Evolutionary conservation across 2,888 invertebrate genomes (phyloP), one percentile per base, ranked within the genome.

Genomic region (Sinopyrophorus schimmeli): DNA sequence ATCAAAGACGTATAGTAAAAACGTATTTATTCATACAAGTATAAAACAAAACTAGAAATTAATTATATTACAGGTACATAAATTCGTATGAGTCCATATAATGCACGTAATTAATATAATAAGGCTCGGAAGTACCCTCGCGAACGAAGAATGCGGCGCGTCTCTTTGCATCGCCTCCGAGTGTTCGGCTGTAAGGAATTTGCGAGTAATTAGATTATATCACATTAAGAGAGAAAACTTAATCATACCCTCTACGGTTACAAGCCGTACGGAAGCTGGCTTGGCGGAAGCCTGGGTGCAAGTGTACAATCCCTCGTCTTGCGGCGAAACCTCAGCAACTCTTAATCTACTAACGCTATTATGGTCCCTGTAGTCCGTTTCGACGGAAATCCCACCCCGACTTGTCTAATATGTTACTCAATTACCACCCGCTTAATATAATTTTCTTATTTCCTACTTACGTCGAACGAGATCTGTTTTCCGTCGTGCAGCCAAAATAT

Each of bases 111-210:
- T 16, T 37, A 26, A 24, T 15, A n/a, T n/a, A n/a, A n/a, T n/a
- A n/a, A n/a, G n/a, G n/a, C n/a, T n/a, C n/a, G n/a, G n/a, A n/a
- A n/a, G n/a, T n/a, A n/a, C 1, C 1, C 4, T 32, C 3, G 2
- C 9, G 11, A 37, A 37, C 5, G 35, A 31, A 9, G 54, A 43
- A 30, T 54, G 28, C 16, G 71, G 68, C 40, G 53, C 69, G 70
- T 84, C 83, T 55, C 82, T 77, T 70, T 83, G 84, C 84, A 84
- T 84, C 48, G 81, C 80, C 67, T 83, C 84, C 62, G 76, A 74
- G 51, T 74, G 76, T 63, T 78, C 78, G 38, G 73, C 79, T 79
- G 70, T 20, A 75, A 74, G 7, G n/a, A 12, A 6, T 58, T n/a
- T n/a, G n/a, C n/a, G n/a, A n/a, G n/a, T n/a, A n/a, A n/a, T n/a